Percentiles rank a stretch among this genome's conserved stretches.
phyloP scores from a whole-genome alignment of 2,888 invertebrate species.

The Nomada ferruginata region DNA sequence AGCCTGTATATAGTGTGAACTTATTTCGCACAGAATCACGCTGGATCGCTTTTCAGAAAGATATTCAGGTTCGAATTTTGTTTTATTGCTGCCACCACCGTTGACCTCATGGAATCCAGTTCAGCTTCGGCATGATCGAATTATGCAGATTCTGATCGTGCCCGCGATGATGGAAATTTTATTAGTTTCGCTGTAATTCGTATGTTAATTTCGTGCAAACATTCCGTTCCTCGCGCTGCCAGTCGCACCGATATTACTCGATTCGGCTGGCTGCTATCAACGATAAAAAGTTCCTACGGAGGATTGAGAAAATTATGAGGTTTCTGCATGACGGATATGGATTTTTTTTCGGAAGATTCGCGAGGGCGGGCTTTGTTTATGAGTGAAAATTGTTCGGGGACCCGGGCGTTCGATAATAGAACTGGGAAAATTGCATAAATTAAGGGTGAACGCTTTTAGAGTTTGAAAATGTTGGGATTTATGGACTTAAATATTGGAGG shows the following conservation, averaged over 20 bases:
- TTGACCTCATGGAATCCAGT: not conserved
- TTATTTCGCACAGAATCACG: slow-evolving; percentile 10
- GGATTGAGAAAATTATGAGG: not conserved
- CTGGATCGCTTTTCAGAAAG: slow-evolving; percentile 15
- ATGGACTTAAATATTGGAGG: not conserved
- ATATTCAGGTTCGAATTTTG: slow-evolving; percentile 56
- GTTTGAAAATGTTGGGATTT: not conserved
- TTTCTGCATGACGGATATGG: not conserved
- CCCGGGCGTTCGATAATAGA: not conserved
- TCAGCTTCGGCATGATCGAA: slow-evolving; percentile 35
- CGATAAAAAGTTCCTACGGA: not conserved
- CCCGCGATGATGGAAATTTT: slow-evolving; percentile 52
- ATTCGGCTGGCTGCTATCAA: slow-evolving; percentile 11
- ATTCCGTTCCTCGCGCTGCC: slow-evolving; percentile 9
- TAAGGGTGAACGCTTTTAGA: not conserved
- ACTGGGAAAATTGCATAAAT: not conserved
- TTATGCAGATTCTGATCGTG: slow-evolving; percentile 47
- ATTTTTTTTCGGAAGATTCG: not conserved
- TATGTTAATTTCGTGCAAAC: slow-evolving; percentile 48
- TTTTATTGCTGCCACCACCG: slow-evolving; percentile 35
- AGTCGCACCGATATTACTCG: slow-evolving; percentile 21
- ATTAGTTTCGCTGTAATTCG: slow-evolving; percentile 50
- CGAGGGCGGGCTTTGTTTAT: not conserved
- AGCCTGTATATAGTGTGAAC: slow-evolving; percentile 19
- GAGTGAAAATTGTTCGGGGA: not conserved